Conservation (phyloP, 2,888 invertebrate species). For the Boloria selene region DNA sequence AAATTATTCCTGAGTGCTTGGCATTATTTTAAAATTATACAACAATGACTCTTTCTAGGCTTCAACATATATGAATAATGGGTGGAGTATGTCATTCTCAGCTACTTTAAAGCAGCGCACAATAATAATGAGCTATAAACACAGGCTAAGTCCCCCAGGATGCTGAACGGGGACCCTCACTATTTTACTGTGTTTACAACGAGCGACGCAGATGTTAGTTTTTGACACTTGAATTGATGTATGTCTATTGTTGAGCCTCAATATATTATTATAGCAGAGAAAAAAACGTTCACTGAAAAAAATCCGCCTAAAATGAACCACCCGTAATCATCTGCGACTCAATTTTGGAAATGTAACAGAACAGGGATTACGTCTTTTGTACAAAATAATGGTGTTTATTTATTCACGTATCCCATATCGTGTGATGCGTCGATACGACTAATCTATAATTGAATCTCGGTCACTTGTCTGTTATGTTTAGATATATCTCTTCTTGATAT, state of each 20-base stretch:
- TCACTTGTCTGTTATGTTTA: constrained; percentile 70
- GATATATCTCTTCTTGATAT: constrained; percentile 57
- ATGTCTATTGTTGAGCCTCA: constrained; percentile 69
- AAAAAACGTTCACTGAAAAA: constrained; percentile 68
- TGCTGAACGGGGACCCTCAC: constrained; percentile 62
- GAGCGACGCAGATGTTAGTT: constrained; percentile 81
- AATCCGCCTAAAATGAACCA: constrained; percentile 67
- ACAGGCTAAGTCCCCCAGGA: constrained; percentile 74
- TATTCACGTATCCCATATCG: constrained; percentile 79
- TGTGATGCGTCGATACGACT: constrained; percentile 74
- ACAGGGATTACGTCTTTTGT: constrained; percentile 77
- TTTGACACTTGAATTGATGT: constrained; percentile 82
- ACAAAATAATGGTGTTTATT: constrained; percentile 79
- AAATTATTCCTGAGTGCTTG: constrained; percentile 14
- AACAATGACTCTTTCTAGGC: constrained; percentile 67
- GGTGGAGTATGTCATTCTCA: constrained; percentile 78
- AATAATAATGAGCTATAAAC: constrained; percentile 81
- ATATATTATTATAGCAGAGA: constrained; percentile 67
- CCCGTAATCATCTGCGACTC: constrained; percentile 57
- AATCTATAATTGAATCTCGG: constrained; percentile 82
- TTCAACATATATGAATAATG: constrained; percentile 77
- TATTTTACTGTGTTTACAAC: constrained; percentile 74
- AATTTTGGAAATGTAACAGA: constrained; percentile 63
- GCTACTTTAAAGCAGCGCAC: constrained; percentile 73
- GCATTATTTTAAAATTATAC: constrained; percentile 58